These are phyloP conservation scores for Sinocyclocheilus rhinocerous DNA, from an alignment of 2,113 vertebrate genomes.

Conservation along the genomic window DNA sequence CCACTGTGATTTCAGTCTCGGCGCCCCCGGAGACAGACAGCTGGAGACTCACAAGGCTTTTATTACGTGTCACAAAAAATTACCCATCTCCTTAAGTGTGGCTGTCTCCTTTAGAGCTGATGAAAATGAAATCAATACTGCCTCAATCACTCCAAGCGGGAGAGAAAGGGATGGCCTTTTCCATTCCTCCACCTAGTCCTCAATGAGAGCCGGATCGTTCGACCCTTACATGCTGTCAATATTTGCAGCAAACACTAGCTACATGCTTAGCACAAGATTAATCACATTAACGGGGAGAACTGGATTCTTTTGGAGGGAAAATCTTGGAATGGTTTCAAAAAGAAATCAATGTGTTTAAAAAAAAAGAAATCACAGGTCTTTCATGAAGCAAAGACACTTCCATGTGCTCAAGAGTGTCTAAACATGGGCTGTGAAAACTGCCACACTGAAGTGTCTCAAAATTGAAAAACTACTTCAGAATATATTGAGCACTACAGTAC, in stretches of 20 bases:
- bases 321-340: background rate
- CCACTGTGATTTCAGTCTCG: constrained; percentile 4
- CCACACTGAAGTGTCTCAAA: background rate
- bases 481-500: background rate
- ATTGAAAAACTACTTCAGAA: background rate
- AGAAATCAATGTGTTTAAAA: background rate
- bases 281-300: background rate
- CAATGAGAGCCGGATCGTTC: constrained; percentile 13
- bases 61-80: constrained; percentile 41
- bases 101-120: constrained; percentile 35
- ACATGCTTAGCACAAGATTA: background rate
- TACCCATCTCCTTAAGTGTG: constrained; percentile 34
- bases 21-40: background rate
- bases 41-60: background rate
- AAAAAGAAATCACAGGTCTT: no score
- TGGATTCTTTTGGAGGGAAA: background rate
- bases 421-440: background rate
- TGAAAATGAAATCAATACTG: constrained; percentile 47
- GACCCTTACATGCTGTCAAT: constrained; percentile 10
- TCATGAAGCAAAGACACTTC: background rate
- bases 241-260: background rate
- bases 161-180: constrained; percentile 35
- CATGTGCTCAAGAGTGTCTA: background rate
- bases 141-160: constrained; percentile 19
- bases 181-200: constrained; percentile 14